Base-by-base conservation (phyloP, 2,888 invertebrate genomes). In the Sinelater perroti region DNA sequence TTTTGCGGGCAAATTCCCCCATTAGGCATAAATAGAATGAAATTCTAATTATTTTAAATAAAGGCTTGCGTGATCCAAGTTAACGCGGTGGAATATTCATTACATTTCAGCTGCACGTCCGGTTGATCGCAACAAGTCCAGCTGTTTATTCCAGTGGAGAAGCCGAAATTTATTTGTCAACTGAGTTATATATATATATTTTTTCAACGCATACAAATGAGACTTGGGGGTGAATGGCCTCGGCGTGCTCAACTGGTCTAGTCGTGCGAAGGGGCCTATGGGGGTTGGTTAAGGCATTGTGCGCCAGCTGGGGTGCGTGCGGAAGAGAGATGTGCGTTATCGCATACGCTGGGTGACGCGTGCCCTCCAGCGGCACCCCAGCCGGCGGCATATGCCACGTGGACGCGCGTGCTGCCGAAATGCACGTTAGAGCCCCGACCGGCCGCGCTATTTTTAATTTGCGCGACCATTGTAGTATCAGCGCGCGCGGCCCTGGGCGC, bases 261-360 rank as follows among this genome's bases (percentile, higher is more conserved):
- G 56, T 58, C 56, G 55, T n/a, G 62, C 55, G 55, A 45, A 51
- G 45, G 55, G 47, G 56, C 60, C 33, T 51, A 59, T 57, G 61
- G 65, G 64, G 66, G 64, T 63, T 59, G 56, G n/a, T n/a, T n/a
- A 62, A 60, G 33, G 55, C 62, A 54, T 67, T 63, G 66, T 66
- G 53, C 64, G 58, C 67, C 68, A 68, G 68, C 68, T 68, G 68
- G 67, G 67, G 56, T 42, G 45, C 21, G 31, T 10, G 13, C 7
- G 1, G 14, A 24, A 56, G 38, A 57, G 45, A 53, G 53, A 53
- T 53, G 52, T 52, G 50, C 54, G 47, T 53, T 40, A 50, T 57
- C 53, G 35, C 28, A 61, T n/a, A 57, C 52, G 45, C 49, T 53
- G 56, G 59, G 62, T 59, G 53, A 46, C 44, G 50, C 52, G 53